Evolutionary conservation across 1,140 invertebrate genomes (phyloP), one percentile per base, ranked within the genome.

Genomic region (Armadillidium nasatum): DNA sequence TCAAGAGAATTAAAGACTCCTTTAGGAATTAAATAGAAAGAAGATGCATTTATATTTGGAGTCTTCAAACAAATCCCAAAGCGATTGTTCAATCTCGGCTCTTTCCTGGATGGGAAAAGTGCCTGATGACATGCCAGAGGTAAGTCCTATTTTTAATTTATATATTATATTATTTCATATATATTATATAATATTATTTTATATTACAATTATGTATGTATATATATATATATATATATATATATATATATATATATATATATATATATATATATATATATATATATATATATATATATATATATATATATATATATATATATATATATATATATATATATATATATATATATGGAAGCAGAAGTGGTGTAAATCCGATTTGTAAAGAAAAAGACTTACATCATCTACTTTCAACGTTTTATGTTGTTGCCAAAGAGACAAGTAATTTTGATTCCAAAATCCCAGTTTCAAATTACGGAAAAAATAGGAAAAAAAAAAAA

Each of bases 41-140:
- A 72, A 9, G 23, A 88, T 88, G 87, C 86, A 87, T 83, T 83
- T 88, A 44, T 85, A 87, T 88, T 96, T 97, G 85, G 96, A 98
- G 86, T 91, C 92, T 82, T 94, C 93, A 84, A 90, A 90, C 81
- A 95, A 94, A 84, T 94, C 94, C 76, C 92, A 94, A 86, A 95
- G 94, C 86, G 95, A 98, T 87, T 97, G 94, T 86, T 93, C 93
- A 82, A 95, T 98, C 83, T 87, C 96, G 79, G 94, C 94, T 80
- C 88, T 98, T 83, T 96, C 95, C 82, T 98, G 95, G 95, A 98
- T 97, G 95, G 95, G 95, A 80, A 96, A 97, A 86, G 94, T 97
- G 81, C 95, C 95, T 75, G 95, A 97, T 85, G 93, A 95, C 83
- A 88, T 95, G 81, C 93, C 94, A 44, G 93, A 95, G 90, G 93